phyloP scores from a whole-genome alignment of 2,888 invertebrate species.

The Xanthia icteritia region DNA sequence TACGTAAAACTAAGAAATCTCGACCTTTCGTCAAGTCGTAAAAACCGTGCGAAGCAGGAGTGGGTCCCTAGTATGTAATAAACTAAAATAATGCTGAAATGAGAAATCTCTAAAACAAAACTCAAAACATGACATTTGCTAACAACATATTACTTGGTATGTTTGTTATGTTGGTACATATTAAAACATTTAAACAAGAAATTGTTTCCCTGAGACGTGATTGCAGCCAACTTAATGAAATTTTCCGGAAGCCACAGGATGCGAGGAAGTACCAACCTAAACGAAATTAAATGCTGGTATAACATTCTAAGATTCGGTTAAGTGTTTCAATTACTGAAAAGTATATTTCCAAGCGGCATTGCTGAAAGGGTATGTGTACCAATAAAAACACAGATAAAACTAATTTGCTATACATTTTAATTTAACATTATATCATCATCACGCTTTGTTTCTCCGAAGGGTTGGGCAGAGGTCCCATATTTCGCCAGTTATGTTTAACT shows the following conservation, averaged over 20 bases:
- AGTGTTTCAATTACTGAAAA: slow-evolving; percentile 12
- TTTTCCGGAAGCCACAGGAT: slow-evolving; percentile 17
- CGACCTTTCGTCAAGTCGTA: no score
- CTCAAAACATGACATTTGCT: neutral
- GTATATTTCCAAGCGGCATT: neutral
- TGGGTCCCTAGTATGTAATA: no score
- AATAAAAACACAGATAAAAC: neutral
- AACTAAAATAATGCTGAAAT: neutral
- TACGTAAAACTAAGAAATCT: no score
- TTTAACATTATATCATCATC: no score
- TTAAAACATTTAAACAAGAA: slow-evolving; percentile 10
- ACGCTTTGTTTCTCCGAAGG: no score
- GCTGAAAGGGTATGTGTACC: neutral
- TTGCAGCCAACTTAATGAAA: slow-evolving; percentile 30
- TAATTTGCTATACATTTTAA: neutral
- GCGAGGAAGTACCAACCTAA: neutral
- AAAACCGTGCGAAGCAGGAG: no score
- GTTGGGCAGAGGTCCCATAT: no score
- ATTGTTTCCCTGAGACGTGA: slow-evolving; percentile 15
- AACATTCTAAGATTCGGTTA: neutral
- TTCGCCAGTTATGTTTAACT: no score
- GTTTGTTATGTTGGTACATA: neutral
- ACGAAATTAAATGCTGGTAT: slow-evolving; percentile 16
- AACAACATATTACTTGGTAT: neutral
- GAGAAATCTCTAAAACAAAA: neutral